phyloP scores from a whole-genome alignment of 2,113 vertebrate species.

The Clarias gariepinus region DNA sequence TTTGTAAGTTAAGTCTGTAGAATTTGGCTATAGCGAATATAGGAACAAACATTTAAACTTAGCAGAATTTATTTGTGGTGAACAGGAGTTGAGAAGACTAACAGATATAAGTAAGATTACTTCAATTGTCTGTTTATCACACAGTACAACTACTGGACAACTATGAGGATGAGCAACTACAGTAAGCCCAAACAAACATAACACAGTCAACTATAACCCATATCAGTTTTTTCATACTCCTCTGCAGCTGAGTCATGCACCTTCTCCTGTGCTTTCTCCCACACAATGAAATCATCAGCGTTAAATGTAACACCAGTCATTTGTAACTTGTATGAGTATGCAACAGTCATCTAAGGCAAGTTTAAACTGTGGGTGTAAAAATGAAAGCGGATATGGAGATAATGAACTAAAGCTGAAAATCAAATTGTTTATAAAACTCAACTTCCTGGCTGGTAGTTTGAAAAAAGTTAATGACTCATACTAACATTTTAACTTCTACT shows the following conservation, averaged over 20 bases:
- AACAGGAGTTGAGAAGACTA: conserved; percentile 63
- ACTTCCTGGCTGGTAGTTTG: neutral
- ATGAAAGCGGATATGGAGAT: neutral
- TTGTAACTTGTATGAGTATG: conserved; percentile 7
- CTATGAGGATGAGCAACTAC: conserved; percentile 56
- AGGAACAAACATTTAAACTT: conserved; percentile 58
- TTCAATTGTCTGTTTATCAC: conserved; percentile 65
- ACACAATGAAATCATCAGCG: conserved; percentile 30
- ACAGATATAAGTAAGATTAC: conserved; percentile 66
- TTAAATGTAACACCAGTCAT: neutral
- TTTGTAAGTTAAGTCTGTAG: conserved; percentile 62
- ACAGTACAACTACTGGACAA: conserved; percentile 60
- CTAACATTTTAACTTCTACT: neutral
- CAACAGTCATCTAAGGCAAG: neutral
- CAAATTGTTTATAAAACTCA: neutral
- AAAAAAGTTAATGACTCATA: neutral
- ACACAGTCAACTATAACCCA: conserved; percentile 52
- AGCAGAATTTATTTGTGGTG: conserved; percentile 70
- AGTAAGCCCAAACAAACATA: conserved; percentile 10
- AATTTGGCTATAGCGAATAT: conserved; percentile 73
- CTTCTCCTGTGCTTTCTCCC: conserved; percentile 23
- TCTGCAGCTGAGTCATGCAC: conserved; percentile 43
- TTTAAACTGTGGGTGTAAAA: conserved; percentile 6
- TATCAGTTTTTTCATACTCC: conserved; percentile 42
- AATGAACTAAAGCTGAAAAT: neutral